phyloP scores from a whole-genome alignment of 92 coral and sea anemone genomes.

The Parazoanthus atlanticus region DNA sequence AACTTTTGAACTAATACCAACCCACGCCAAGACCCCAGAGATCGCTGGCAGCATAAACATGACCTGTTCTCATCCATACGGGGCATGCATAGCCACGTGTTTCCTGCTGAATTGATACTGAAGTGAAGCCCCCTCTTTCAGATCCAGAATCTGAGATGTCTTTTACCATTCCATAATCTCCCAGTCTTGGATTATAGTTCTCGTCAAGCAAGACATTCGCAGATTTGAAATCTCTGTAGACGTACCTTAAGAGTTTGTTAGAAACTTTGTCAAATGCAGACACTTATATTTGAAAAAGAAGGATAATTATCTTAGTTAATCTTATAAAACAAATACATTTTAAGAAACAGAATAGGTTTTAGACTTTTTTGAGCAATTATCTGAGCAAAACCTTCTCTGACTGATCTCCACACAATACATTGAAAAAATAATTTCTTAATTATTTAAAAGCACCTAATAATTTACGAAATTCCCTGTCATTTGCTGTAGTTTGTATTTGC shows the following conservation, averaged over 20 bases:
- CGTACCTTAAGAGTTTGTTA: neutral
- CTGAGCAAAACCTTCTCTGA: no score
- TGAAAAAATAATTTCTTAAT: no score
- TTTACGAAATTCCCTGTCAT: no score
- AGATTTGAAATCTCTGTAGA: conserved; percentile 3
- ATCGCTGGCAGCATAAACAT: neutral
- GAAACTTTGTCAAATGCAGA: no score
- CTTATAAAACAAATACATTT: neutral
- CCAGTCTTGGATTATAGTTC: neutral
- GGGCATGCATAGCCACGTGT: neutral
- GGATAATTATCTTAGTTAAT: neutral
- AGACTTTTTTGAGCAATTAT: neutral
- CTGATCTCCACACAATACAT: no score
- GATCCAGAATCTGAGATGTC: neutral
- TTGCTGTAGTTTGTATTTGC: no score
- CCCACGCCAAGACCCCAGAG: neutral
- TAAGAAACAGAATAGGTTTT: neutral
- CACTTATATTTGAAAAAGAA: no score
- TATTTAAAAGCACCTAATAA: no score
- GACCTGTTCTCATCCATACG: neutral
- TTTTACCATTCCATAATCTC: conserved; percentile 9
- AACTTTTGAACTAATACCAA: neutral
- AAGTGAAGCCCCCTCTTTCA: neutral
- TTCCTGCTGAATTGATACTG: neutral
- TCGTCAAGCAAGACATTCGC: neutral